phyloP scores from a whole-genome alignment of 2,888 invertebrate genomes.

The Agriotes lineatus region DNA sequence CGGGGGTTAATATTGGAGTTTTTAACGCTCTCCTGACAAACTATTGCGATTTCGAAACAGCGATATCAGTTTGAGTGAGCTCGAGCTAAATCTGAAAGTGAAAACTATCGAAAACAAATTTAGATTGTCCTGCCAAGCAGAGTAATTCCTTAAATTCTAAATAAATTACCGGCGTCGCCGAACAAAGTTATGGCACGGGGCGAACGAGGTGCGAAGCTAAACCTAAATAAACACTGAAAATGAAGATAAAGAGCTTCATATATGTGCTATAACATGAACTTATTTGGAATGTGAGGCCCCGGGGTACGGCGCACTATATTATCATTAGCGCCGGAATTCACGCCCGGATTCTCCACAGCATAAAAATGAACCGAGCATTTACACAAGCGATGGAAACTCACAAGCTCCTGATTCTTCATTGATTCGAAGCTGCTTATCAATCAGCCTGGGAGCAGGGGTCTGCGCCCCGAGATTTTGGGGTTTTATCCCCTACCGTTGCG shows the following conservation, averaged over 20 bases:
- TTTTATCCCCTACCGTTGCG: constrained; percentile 27
- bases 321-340: constrained; percentile 40
- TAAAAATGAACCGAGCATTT: constrained; percentile 38
- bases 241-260: constrained; percentile 42
- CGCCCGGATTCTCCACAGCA: constrained; percentile 33
- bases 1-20: background rate
- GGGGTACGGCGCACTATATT: constrained; percentile 37
- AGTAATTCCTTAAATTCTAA: constrained; percentile 20
- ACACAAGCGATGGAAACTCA: constrained; percentile 34
- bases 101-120: no score
- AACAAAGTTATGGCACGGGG: constrained; percentile 27
- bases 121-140: background rate
- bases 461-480: constrained; percentile 22
- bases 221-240: constrained; percentile 40
- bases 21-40: no score
- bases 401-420: constrained; percentile 33
- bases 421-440: constrained; percentile 43
- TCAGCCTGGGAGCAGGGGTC: constrained; percentile 37
- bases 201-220: constrained; percentile 38
- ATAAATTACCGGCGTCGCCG: constrained; percentile 26
- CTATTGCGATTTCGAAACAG: no score
- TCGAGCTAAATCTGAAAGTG: no score
- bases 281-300: constrained; percentile 40
- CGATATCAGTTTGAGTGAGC: no score
- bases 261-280: constrained; percentile 39